Percentiles rank a stretch among this genome's conserved stretches.
These are phyloP conservation scores for Ophiothrix spiculata DNA, from an alignment of 35 echinoderm and acorn worm genomes.

Conservation along the genomic window DNA sequence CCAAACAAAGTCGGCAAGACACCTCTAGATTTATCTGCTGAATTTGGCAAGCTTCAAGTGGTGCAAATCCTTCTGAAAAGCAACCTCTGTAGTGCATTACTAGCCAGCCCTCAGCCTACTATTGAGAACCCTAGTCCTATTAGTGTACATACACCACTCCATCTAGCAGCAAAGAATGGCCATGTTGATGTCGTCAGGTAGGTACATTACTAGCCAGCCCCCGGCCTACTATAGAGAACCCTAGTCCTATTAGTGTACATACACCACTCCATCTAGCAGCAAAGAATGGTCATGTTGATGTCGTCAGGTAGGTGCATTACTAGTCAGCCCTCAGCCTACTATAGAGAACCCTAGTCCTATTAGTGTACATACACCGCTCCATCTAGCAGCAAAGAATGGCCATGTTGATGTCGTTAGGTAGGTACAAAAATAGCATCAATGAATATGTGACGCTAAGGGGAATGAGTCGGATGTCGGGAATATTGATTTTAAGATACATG, in stretches of 20 bases:
- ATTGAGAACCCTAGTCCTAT: background rate
- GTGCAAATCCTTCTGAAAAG: slow-evolving; percentile 65
- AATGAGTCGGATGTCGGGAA: too few relatives aligned
- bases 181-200: slow-evolving; percentile 93
- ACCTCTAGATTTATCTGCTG: slow-evolving; percentile 78
- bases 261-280: slow-evolving; percentile 91
- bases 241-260: slow-evolving; percentile 51
- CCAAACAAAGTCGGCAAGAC: slow-evolving; percentile 87
- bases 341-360: background rate
- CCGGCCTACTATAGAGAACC: slow-evolving; percentile 15
- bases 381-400: slow-evolving; percentile 96
- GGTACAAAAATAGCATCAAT: slow-evolving; percentile 48
- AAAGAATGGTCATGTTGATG: slow-evolving; percentile 95
- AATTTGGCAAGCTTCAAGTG: slow-evolving; percentile 76
- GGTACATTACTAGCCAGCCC: slow-evolving; percentile 39
- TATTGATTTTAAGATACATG: too few relatives aligned
- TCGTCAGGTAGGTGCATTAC: slow-evolving; percentile 70
- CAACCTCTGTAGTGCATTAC: slow-evolving; percentile 35
- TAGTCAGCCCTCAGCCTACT: slow-evolving; percentile 43
- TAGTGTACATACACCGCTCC: slow-evolving; percentile 79
- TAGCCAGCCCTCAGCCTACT: slow-evolving; percentile 43
- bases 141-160: slow-evolving; percentile 79
- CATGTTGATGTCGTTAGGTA: slow-evolving; percentile 93
- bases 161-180: slow-evolving; percentile 96
- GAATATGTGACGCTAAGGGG: too few relatives aligned